These are phyloP conservation scores for Corythaeola cristata DNA, from an alignment of 2,113 vertebrate genomes.

Conservation along the genomic window DNA sequence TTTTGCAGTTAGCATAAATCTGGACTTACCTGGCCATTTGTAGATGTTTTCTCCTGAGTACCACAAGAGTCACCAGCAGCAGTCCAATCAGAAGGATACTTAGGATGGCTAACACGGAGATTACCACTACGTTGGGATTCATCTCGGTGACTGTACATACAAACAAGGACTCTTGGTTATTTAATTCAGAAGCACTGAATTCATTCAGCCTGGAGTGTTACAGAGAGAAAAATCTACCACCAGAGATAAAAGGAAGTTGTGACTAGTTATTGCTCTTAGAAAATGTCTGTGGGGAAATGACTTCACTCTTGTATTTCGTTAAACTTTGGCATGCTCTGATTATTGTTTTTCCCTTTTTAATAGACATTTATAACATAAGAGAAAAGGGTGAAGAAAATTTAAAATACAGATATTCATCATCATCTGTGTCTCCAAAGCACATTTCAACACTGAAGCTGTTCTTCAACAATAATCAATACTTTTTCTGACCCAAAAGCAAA, in stretches of 20 bases:
- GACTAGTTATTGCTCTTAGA: neutral
- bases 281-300: neutral
- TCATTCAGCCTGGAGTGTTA: neutral
- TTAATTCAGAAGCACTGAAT: neutral
- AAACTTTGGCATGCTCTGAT: neutral
- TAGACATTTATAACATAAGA: neutral
- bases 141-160: conserved; percentile 84
- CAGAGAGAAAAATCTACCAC: neutral
- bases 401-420: neutral
- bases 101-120: conserved; percentile 89
- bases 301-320: neutral
- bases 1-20: neutral
- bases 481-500: neutral
- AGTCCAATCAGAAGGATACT: conserved; percentile 89
- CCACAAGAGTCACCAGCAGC: conserved; percentile 87
- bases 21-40: conserved; percentile 86
- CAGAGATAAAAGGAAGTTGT: neutral
- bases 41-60: conserved; percentile 91
- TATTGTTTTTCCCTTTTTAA: neutral
- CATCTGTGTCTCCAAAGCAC: neutral
- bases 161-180: conserved; percentile 4
- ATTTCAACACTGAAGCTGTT: neutral
- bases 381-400: neutral
- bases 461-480: neutral
- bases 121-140: conserved; percentile 92